These are phyloP conservation scores for Dascyllus trimaculatus DNA, from an alignment of 2,113 vertebrate species.

Conservation along the genomic window DNA sequence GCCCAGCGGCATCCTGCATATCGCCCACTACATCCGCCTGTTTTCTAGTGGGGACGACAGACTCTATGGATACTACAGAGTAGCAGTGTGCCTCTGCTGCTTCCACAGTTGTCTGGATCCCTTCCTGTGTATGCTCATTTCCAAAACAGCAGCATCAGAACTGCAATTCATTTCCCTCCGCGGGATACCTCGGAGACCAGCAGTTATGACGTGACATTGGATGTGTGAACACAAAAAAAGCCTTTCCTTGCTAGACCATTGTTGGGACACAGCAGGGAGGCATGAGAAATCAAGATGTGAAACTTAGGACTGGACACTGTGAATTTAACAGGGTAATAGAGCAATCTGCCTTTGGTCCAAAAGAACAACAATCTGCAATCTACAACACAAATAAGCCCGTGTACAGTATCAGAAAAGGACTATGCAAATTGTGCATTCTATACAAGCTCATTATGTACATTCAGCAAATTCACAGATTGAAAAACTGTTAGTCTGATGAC, in stretches of 20 bases:
- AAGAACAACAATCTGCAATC: background rate
- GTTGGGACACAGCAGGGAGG: constrained; percentile 40
- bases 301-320: constrained; percentile 4
- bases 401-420: background rate
- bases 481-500: background rate
- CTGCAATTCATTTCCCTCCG: constrained; percentile 70
- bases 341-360: background rate
- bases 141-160: constrained; percentile 74
- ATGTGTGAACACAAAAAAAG: constrained; percentile 4
- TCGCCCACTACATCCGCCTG: constrained; percentile 88
- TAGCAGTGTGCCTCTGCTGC: constrained; percentile 91
- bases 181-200: constrained; percentile 33
- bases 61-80: constrained; percentile 88
- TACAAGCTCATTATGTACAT: background rate
- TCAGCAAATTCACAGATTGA: background rate
- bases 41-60: constrained; percentile 80
- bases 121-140: constrained; percentile 92
- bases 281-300: constrained; percentile 12
- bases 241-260: background rate
- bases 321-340: background rate
- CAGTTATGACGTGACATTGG: constrained; percentile 49
- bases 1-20: constrained; percentile 89
- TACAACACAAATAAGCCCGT: background rate
- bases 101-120: constrained; percentile 94
- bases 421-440: background rate